Percentiles rank a stretch among this genome's conserved stretches.
Conservation (phyloP, 2,888 invertebrate genomes). For the Actias luna region DNA sequence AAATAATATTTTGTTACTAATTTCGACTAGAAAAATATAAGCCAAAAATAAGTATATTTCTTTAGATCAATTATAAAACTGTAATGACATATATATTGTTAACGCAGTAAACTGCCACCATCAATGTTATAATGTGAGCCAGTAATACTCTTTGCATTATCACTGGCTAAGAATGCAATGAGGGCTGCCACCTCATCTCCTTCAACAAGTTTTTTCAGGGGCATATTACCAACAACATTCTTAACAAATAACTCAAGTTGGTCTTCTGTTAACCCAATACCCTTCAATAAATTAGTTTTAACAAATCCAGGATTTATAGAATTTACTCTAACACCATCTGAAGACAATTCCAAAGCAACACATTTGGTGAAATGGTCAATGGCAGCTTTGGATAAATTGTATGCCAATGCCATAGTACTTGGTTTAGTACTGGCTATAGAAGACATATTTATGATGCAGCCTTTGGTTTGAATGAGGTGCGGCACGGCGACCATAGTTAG, state of each 20-base stretch:
- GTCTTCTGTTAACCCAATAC: conserved; percentile 77
- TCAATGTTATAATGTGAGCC: conserved; percentile 82
- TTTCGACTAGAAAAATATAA: neutral
- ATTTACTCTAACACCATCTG: conserved; percentile 92
- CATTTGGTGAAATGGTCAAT: conserved; percentile 97
- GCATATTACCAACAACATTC: conserved; percentile 86
- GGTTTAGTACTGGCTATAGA: conserved; percentile 89
- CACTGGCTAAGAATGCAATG: conserved; percentile 94
- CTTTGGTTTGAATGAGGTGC: conserved; percentile 88
- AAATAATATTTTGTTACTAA: neutral
- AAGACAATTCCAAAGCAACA: conserved; percentile 91
- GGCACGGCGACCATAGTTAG: conserved; percentile 93
- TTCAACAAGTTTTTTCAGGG: conserved; percentile 91
- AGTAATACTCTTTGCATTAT: conserved; percentile 92
- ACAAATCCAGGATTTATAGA: conserved; percentile 97
- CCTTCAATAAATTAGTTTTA: conserved; percentile 90
- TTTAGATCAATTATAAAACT: neutral
- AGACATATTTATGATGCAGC: conserved; percentile 95
- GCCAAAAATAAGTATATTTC: neutral
- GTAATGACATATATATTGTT: conserved; percentile 17
- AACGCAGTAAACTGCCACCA: conserved; percentile 56
- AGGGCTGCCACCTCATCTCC: conserved; percentile 92
- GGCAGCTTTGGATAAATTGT: conserved; percentile 95
- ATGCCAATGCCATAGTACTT: conserved; percentile 89
- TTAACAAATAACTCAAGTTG: conserved; percentile 90